Percentiles rank a stretch among this genome's conserved stretches.
Evolutionary conservation across 1,140 invertebrate genomes (phyloP).

Genomic region (Kradibia gibbosae): DNA sequence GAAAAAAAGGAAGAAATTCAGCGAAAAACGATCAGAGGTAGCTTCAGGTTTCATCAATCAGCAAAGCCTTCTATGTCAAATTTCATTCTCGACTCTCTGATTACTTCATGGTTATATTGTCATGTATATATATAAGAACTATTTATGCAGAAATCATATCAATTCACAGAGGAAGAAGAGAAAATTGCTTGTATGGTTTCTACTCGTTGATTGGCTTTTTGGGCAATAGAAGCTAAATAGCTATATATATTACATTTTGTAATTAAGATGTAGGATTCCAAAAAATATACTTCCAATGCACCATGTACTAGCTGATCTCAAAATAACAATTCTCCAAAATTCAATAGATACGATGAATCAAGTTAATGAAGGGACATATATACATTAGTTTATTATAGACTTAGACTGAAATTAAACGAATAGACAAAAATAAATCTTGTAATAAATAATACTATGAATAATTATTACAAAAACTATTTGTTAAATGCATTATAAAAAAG

Average conservation of each 20-base stretch:
- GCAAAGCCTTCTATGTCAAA: slow-evolving; percentile 39
- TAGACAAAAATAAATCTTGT: too few relatives aligned
- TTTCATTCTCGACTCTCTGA: slow-evolving; percentile 55
- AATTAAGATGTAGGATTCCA: not conserved
- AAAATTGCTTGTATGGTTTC: not conserved
- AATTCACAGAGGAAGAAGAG: not conserved
- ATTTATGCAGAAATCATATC: slow-evolving; percentile 29
- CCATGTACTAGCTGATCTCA: not conserved
- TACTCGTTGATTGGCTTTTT: not conserved
- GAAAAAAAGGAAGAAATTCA: too few relatives aligned
- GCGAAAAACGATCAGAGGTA: slow-evolving; percentile 21
- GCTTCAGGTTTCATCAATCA: slow-evolving; percentile 27
- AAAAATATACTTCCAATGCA: not conserved
- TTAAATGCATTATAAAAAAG: too few relatives aligned
- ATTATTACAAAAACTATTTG: too few relatives aligned
- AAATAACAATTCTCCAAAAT: not conserved
- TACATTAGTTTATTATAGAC: too few relatives aligned
- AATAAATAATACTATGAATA: too few relatives aligned
- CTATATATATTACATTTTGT: not conserved
- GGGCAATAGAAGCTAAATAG: not conserved
- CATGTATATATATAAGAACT: not conserved
- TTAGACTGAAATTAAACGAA: too few relatives aligned
- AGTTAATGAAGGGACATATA: too few relatives aligned
- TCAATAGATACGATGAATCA: not conserved
- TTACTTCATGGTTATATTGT: not conserved